Evolutionary conservation across 1,140 invertebrate genomes (phyloP).

Genomic region (Chironomus tepperi): DNA sequence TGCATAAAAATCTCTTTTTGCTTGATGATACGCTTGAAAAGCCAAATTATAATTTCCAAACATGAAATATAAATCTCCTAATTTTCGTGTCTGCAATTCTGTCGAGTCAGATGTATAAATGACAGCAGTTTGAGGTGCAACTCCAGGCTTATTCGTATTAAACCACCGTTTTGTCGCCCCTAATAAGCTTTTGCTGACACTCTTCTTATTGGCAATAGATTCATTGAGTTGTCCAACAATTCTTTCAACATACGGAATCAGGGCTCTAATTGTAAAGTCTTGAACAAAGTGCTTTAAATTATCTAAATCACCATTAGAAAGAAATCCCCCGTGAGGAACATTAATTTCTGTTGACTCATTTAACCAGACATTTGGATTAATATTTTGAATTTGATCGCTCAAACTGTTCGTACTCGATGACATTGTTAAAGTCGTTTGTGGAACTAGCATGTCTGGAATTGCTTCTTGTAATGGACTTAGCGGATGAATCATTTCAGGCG

Average conservation of each 20-base stretch:
- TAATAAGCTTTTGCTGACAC: conserved; percentile 82
- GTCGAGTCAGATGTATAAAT: conserved; percentile 79
- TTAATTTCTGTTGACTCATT: conserved; percentile 43
- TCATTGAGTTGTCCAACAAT: conserved; percentile 77
- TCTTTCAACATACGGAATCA: conserved; percentile 84
- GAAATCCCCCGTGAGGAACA: conserved; percentile 57
- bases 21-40: conserved; percentile 88
- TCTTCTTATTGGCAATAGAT: conserved; percentile 76
- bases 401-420: conserved; percentile 49
- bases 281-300: conserved; percentile 74
- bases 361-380: conserved; percentile 50
- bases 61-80: conserved; percentile 94
- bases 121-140: conserved; percentile 61
- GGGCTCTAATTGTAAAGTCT: conserved; percentile 76
- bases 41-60: conserved; percentile 89
- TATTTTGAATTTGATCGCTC: conserved; percentile 42
- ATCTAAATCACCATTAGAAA: conserved; percentile 75
- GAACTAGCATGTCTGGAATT: conserved; percentile 36
- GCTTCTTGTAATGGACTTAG: conserved; percentile 47
- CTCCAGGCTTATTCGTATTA: conserved; percentile 75
- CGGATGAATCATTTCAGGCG: conserved; percentile 46
- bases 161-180: conserved; percentile 94
- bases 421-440: conserved; percentile 30
- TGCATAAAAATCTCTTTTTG: conserved; percentile 91
- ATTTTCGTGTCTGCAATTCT: conserved; percentile 82